These are phyloP conservation scores for Sinocyclocheilus maitianheensis DNA, from an alignment of 2,113 vertebrate genomes.

Conservation along the genomic window DNA sequence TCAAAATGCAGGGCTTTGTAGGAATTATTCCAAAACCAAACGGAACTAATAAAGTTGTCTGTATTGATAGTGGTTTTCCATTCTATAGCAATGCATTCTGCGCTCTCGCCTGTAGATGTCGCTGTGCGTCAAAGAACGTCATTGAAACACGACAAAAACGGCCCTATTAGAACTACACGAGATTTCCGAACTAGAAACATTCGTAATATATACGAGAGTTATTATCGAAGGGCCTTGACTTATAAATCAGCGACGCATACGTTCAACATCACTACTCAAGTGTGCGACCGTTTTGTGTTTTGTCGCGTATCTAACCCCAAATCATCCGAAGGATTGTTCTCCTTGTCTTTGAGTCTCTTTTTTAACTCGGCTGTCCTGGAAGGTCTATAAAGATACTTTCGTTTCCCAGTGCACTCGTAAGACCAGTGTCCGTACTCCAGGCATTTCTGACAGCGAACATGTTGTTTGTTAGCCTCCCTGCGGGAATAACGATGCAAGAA, in stretches of 20 bases:
- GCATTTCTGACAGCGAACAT: conserved; percentile 97
- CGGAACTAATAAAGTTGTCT: neutral
- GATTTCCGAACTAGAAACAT: neutral
- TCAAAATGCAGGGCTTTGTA: no score
- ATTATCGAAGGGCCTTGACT: neutral
- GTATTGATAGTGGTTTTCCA: neutral
- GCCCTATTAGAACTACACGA: neutral
- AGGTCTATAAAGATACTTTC: conserved; percentile 95
- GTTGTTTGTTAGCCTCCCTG: conserved; percentile 96
- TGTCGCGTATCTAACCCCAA: conserved; percentile 77
- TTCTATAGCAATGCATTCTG: neutral
- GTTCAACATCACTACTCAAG: neutral
- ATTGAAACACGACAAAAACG: no score
- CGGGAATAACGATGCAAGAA: conserved; percentile 41
- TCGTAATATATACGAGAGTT: neutral
- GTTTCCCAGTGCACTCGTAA: conserved; percentile 96
- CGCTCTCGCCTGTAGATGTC: neutral
- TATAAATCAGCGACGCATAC: neutral
- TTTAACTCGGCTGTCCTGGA: conserved; percentile 91
- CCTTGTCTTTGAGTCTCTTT: conserved; percentile 89
- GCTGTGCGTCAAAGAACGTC: neutral
- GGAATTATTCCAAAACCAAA: neutral
- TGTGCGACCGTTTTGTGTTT: neutral
- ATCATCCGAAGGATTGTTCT: conserved; percentile 79
- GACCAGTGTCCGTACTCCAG: conserved; percentile 98